These are phyloP conservation scores for Pterocles orientalis DNA, from an alignment of 2,113 vertebrate genomes.

Conservation along the genomic window DNA sequence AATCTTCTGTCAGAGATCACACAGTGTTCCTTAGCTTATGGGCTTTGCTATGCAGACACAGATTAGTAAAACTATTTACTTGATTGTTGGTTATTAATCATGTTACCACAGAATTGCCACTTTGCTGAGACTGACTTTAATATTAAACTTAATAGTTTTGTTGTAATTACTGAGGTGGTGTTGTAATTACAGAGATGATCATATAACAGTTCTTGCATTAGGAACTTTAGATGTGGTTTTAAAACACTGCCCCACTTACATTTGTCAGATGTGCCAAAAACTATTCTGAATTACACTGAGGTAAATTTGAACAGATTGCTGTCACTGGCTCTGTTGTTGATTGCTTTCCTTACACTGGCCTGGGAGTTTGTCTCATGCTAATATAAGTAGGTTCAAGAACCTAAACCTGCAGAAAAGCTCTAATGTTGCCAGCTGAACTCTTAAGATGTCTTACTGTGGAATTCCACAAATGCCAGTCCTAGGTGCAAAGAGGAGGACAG, in stretches of 20 bases:
- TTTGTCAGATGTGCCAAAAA: slow-evolving; percentile 23
- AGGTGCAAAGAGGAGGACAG: background rate
- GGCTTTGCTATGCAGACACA: background rate
- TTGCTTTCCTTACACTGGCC: background rate
- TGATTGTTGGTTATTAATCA: slow-evolving; percentile 24
- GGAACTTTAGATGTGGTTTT: slow-evolving; percentile 44
- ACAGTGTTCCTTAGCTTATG: background rate
- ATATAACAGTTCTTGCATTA: background rate
- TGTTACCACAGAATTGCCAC: background rate
- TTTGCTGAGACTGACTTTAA: background rate
- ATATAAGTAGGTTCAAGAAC: background rate
- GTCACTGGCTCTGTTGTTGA: background rate
- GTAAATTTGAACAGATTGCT: background rate
- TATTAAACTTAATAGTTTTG: background rate
- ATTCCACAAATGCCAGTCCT: background rate
- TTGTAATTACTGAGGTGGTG: slow-evolving; percentile 15
- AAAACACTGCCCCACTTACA: background rate
- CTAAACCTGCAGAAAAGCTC: background rate
- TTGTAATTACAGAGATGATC: slow-evolving; percentile 6
- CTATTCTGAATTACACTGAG: background rate
- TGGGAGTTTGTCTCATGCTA: background rate
- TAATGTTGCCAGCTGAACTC: background rate
- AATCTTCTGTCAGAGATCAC: background rate
- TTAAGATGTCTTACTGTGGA: too few species aligned
- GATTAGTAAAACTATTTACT: background rate